These are phyloP conservation scores for Drosophila novamexicana DNA, from an alignment of 1,140 invertebrate genomes.

Conservation along the genomic window DNA sequence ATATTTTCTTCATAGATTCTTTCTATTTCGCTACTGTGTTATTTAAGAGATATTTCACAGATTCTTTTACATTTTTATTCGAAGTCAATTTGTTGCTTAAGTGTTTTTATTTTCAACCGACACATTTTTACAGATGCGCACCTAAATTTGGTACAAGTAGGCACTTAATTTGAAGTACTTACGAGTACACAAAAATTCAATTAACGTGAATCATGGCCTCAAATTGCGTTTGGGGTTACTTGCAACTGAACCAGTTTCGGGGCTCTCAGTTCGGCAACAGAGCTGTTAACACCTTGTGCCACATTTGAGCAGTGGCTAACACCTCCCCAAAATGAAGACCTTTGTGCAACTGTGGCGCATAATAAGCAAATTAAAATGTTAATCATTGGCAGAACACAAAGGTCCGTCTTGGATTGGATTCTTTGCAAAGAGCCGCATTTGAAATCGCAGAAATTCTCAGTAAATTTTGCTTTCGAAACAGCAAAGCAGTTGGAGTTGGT, in stretches of 20 bases:
- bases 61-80: too few relatives aligned
- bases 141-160: background rate
- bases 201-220: background rate
- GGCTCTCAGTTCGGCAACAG: background rate
- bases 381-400: slow-evolving; percentile 44
- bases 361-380: slow-evolving; percentile 66
- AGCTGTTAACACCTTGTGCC: slow-evolving; percentile 38
- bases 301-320: slow-evolving; percentile 32
- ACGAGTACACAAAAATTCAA: background rate
- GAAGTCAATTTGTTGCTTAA: too few relatives aligned
- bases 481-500: slow-evolving; percentile 8
- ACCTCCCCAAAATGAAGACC: slow-evolving; percentile 8
- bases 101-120: too few relatives aligned
- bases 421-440: slow-evolving; percentile 22
- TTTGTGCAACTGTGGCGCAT: slow-evolving; percentile 38
- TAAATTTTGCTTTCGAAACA: slow-evolving; percentile 71
- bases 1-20: too few relatives aligned
- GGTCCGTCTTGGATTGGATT: slow-evolving; percentile 9
- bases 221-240: background rate
- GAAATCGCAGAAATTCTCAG: slow-evolving; percentile 55
- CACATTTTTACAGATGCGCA: too few relatives aligned
- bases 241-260: slow-evolving; percentile 6
- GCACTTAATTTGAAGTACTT: background rate
- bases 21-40: too few relatives aligned
- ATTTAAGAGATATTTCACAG: too few relatives aligned